Conservation (phyloP, 1,140 invertebrate genomes). For the Drosophila murphyi region DNA sequence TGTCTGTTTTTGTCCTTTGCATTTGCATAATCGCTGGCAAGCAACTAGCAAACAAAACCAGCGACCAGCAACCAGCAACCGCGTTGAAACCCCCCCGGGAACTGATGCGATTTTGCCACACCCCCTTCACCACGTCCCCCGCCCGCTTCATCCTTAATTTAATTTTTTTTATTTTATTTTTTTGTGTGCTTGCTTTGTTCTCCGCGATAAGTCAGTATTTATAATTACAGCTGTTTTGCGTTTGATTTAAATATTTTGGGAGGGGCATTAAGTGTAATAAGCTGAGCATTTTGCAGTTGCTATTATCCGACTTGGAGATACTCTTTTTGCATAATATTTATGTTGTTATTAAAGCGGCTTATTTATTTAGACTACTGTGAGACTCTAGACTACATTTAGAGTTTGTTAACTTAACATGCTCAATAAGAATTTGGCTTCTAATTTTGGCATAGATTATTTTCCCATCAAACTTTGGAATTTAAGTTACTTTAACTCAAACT, state of each 20-base stretch:
- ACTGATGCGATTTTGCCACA: constrained; percentile 25
- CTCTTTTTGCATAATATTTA: neutral
- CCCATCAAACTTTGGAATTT: too few relatives aligned
- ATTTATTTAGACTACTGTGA: too few relatives aligned
- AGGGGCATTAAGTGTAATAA: constrained; percentile 13
- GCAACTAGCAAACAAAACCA: constrained; percentile 28
- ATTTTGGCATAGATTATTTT: too few relatives aligned
- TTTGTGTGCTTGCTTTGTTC: constrained; percentile 8
- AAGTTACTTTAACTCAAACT: too few relatives aligned
- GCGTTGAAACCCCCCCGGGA: constrained; percentile 19
- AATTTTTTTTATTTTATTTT: neutral
- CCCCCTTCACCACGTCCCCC: too few relatives aligned
- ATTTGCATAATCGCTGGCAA: constrained; percentile 75
- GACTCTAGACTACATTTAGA: too few relatives aligned
- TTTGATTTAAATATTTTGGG: constrained; percentile 43
- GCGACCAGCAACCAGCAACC: neutral
- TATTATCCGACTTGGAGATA: neutral
- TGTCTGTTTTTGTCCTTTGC: constrained; percentile 28
- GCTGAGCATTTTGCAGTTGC: neutral
- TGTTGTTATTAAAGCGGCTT: too few relatives aligned
- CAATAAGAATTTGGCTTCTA: too few relatives aligned
- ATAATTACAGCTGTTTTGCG: constrained; percentile 51
- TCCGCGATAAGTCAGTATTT: constrained; percentile 36
- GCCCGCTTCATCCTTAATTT: neutral
- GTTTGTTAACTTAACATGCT: too few relatives aligned